Evolutionary conservation across 1,140 invertebrate species (phyloP).

Genomic region (Yoshiicerus persimilis): DNA sequence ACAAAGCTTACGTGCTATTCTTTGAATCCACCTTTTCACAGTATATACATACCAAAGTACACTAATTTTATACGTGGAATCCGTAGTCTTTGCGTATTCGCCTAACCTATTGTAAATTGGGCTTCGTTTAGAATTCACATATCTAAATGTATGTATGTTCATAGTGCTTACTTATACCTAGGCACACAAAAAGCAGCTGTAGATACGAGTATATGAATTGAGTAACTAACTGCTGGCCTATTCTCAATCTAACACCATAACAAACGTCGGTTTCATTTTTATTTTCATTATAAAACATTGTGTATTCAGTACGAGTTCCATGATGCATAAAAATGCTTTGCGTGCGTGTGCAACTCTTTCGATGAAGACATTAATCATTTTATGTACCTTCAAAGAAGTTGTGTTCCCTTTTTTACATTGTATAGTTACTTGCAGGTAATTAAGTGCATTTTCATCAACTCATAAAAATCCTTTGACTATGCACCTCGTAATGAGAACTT

Average conservation of each 20-base stretch:
- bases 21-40: background rate
- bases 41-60: background rate
- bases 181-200: background rate
- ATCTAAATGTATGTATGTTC: background rate
- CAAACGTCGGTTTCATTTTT: background rate
- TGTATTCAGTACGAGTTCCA: background rate
- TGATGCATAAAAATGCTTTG: background rate
- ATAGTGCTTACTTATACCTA: no score
- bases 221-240: background rate
- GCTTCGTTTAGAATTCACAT: background rate
- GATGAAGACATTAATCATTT: constrained; percentile 47
- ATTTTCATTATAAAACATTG: background rate
- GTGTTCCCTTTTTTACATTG: background rate
- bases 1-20: background rate
- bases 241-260: background rate
- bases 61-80: background rate
- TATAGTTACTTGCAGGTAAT: background rate
- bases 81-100: background rate
- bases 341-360: constrained; percentile 21
- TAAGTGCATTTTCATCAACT: constrained; percentile 1
- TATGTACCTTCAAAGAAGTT: background rate
- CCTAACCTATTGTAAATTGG: background rate
- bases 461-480: background rate
- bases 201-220: background rate
- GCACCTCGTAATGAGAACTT: background rate